Evolutionary conservation across 1,140 invertebrate species (phyloP), one percentile per base, ranked within the genome.

Genomic region (Papilio helenus): DNA sequence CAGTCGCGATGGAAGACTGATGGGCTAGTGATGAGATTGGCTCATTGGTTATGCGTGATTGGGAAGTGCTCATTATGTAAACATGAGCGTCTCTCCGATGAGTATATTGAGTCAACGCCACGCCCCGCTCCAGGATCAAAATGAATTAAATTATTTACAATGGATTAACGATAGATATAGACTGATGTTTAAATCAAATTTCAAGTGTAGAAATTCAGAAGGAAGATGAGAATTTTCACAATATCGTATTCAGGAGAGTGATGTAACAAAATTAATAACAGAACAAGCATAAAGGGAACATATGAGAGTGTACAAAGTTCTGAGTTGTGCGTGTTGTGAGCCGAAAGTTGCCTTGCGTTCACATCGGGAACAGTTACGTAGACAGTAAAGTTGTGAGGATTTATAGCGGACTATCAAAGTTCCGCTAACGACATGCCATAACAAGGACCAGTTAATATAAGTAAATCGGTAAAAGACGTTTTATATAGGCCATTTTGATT

Each of bases 11-110:
- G 14, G 61, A 68, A 29, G 61, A 68, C 10, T 68, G 61, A 16
- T 29, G 61, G 61, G 61, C 14, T 3, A 29, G 5, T 68, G 61
- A 29, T 68, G 61, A 29, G 61, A 34, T 68, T 29, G 61, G 12
- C 14, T 68, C 61, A 68, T 29, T 68, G 61, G 61, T 68, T 29
- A 68, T 68, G 61, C 61, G 61, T 68, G 61, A 68, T 68, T 68
- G 61, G 26, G 61, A 68, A 68, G 61, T 68, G 14, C 61, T 68
- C 61, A 68, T 68, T 68, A 18, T 5, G 61, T 68, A 68, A 68
- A 68, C 61, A 68, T 68, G 61, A 68, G 26, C 26, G 61, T 55
- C 18, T 55, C 51, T 55, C 2, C 51, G 12, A 68, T 14, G 26
- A 29, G 4, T 68, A 68, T 29, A 29, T 26, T 29, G 26, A 16